Base-by-base conservation (phyloP, 1,140 invertebrate species). In the Charaxes varanes region DNA sequence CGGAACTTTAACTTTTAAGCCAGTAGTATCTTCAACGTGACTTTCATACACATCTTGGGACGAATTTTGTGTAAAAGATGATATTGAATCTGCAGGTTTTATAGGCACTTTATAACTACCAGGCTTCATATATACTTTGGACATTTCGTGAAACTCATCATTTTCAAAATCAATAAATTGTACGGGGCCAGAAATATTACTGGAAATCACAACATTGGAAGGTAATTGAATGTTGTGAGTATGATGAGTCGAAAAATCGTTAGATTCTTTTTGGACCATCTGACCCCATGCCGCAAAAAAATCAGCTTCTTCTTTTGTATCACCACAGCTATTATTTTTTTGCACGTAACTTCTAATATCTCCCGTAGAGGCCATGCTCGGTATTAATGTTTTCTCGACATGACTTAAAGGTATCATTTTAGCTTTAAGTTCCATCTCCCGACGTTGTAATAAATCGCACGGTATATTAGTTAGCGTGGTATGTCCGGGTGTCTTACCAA, bases 251-350 rank as follows among this genome's bases (percentile, higher is more conserved):
- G 79, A 61, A 69, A 63, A 77, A 56, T 82, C 71, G 48, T 55
- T 78, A 65, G 71, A 58, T 73, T 83, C 76, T 73, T 79, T 83
- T 77, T 80, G 78, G 44, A 78, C 61, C 67, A 83, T 80, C 76
- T 80, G 78, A 72, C 79, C 76, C 79, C 79, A 83, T 46, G 76
- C 55, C 63, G 76, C 76, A 80, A 80, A 84, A 80, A 81, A 81
- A 78, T 77, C 72, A 35, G 52, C 36, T 42, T 79, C 74, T 67
- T 79, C 77, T 37, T 79, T 80, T 37, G 77, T 79, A 43, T 77
- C 77, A 11, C 74, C 79, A 19, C 74, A 73, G 41, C 71, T 79
- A 27, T 83, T 83, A 32, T 79, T 83, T 56, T 79, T 80, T 37
- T 71, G 74, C 3, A 72, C 53, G 33, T 70, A 78, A 51, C 55